Conservation (phyloP, 2,113 vertebrate genomes). For the Syngnathus floridae region DNA sequence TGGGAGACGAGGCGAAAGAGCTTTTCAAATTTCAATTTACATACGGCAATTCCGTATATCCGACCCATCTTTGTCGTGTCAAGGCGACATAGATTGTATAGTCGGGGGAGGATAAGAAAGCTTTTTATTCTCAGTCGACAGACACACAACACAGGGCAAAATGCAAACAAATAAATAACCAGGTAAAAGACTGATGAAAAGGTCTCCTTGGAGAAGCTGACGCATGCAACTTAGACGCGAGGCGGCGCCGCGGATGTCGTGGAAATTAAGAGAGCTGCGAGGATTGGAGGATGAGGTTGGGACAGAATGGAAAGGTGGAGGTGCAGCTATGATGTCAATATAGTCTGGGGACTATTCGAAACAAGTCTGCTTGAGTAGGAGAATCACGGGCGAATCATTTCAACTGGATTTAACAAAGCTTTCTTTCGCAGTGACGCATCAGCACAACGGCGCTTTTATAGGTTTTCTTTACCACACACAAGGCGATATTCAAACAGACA, state of each 20-base stretch:
- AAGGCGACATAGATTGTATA: constrained; percentile 15
- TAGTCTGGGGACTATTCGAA: constrained; percentile 30
- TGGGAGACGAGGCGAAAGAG: constrained; percentile 26
- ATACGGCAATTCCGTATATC: constrained; percentile 40
- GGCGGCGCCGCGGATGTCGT: constrained; percentile 42
- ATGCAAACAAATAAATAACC: constrained; percentile 55
- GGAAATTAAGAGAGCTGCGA: constrained; percentile 39
- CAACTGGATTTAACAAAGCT: constrained; percentile 34
- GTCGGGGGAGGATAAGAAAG: constrained; percentile 8
- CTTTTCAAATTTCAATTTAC: constrained; percentile 63
- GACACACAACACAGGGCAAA: constrained; percentile 22
- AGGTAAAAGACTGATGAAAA: constrained; percentile 47
- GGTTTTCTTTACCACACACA: not conserved
- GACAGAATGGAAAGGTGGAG: constrained; percentile 12
- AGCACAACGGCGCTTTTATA: constrained; percentile 21
- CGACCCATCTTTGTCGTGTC: constrained; percentile 3
- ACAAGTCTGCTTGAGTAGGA: constrained; percentile 32
- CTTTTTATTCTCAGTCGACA: constrained; percentile 50
- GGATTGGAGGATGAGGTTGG: constrained; percentile 25
- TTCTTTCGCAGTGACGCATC: constrained; percentile 23
- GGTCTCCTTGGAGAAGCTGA: constrained; percentile 32
- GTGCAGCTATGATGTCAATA: constrained; percentile 17
- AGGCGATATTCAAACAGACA: not conserved
- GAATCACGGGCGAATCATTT: constrained; percentile 32
- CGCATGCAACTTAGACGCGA: constrained; percentile 31